phyloP scores from a whole-genome alignment of 2,797 vertebrate genomes.

The Cynopterus sphinx region DNA sequence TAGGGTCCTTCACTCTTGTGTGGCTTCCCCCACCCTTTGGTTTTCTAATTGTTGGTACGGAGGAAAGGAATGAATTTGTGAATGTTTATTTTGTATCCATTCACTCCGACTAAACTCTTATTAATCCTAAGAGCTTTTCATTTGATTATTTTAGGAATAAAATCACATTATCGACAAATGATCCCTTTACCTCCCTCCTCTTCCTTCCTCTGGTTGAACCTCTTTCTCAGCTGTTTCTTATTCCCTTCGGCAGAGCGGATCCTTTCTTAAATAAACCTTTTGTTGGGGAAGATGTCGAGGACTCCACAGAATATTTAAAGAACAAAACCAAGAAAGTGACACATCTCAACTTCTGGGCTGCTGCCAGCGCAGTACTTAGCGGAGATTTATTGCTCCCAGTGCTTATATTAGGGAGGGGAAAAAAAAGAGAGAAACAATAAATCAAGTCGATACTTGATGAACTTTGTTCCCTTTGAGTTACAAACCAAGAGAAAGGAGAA shows the following conservation, averaged over 20 bases:
- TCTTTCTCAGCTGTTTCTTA: conserved; percentile 60
- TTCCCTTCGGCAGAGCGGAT: not conserved
- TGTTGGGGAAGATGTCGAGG: conserved; percentile 44
- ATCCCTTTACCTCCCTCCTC: not conserved
- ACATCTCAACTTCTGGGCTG: conserved; percentile 45
- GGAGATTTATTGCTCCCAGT: conserved; percentile 72
- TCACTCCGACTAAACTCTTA: not conserved
- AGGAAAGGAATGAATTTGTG: conserved; percentile 11
- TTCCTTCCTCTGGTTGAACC: not conserved
- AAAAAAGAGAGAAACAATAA: conserved; percentile 61
- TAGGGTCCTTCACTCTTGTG: not conserved
- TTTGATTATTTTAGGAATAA: not conserved
- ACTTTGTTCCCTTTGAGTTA: conserved; percentile 69
- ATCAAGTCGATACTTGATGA: conserved; percentile 69
- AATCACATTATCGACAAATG: not conserved
- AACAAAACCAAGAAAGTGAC: conserved; percentile 54
- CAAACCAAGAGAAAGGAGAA: conserved; percentile 63
- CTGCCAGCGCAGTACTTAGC: conserved; percentile 61
- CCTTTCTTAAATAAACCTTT: conserved; percentile 63
- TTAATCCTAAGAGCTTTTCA: not conserved
- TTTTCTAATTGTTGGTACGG: not conserved
- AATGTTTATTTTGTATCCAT: conserved; percentile 36
- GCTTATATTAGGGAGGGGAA: conserved; percentile 42
- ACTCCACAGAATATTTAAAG: conserved; percentile 60
- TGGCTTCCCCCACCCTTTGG: not conserved